phyloP scores from a whole-genome alignment of 2,113 vertebrate genomes.

The Mastomys natalensis region DNA sequence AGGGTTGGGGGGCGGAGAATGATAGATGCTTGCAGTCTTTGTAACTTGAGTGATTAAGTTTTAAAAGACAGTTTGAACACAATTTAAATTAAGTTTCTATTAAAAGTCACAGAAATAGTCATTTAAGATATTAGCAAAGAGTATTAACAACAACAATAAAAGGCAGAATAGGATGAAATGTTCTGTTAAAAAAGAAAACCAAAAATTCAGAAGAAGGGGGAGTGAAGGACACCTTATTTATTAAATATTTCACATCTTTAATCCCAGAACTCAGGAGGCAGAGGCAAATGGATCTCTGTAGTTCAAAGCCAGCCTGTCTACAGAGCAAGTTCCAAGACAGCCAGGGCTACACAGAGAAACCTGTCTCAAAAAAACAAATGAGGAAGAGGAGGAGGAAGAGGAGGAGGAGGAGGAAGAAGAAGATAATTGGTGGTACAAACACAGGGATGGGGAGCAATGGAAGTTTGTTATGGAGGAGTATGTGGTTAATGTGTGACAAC shows the following conservation, averaged over 20 bases:
- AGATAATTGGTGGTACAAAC: no score
- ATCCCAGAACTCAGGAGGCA: background rate
- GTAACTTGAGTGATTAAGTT: background rate
- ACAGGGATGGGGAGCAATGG: background rate
- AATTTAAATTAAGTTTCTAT: constrained; percentile 2
- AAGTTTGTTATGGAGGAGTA: background rate
- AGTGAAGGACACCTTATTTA: background rate
- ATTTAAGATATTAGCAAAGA: background rate
- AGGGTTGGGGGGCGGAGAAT: background rate
- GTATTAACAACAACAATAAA: background rate
- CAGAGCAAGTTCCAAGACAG: background rate
- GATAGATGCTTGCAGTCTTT: background rate
- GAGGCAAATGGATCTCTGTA: background rate
- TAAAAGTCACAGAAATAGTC: constrained; percentile 1
- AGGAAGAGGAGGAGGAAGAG: background rate
- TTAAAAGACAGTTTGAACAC: background rate
- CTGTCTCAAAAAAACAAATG: background rate
- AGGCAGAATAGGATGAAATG: background rate
- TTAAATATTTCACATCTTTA: background rate
- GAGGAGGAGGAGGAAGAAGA: background rate
- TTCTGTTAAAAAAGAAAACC: background rate
- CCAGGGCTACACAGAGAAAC: background rate
- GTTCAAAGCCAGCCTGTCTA: background rate
- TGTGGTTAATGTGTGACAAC: background rate
- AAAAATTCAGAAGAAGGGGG: background rate